Percentiles rank a stretch among this genome's conserved stretches.
Evolutionary conservation across 2,797 vertebrate species (phyloP).

Genomic region (Tauraco hartlaubi): DNA sequence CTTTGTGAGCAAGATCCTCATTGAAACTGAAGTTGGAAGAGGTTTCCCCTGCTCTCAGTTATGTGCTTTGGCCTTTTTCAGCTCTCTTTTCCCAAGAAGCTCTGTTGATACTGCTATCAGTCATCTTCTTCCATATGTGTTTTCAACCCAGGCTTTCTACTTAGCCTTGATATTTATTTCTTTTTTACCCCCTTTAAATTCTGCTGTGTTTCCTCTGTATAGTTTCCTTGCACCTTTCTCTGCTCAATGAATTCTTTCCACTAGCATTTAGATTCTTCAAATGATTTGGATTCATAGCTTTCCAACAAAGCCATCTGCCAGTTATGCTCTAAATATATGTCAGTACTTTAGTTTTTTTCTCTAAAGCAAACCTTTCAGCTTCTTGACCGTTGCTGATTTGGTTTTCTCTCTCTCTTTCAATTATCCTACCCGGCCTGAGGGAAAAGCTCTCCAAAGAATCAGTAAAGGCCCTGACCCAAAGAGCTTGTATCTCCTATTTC

Average conservation of each 20-base stretch:
- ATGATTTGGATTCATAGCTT: neutral
- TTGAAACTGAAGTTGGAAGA: neutral
- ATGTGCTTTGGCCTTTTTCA: neutral
- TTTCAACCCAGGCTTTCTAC: neutral
- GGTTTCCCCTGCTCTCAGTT: neutral
- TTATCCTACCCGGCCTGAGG: neutral
- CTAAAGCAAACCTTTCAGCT: neutral
- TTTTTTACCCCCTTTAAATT: rapidly evolving
- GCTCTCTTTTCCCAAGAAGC: neutral
- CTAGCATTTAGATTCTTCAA: neutral
- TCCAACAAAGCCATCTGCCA: neutral
- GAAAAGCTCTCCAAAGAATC: neutral
- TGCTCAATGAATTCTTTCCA: neutral
- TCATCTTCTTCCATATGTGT: neutral
- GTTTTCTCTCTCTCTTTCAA: neutral
- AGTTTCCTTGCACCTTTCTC: neutral
- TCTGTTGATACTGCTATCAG: neutral
- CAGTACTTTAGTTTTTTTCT: neutral
- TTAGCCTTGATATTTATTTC: neutral
- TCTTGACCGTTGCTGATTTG: neutral
- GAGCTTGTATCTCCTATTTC: neutral
- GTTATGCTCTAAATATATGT: neutral
- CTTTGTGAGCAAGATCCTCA: neutral
- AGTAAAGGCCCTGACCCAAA: neutral
- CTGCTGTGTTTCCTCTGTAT: neutral